Percentiles rank a stretch among this genome's conserved stretches.
Conservation (phyloP, 2,797 vertebrate species). For the Phylloscopus collybita region DNA sequence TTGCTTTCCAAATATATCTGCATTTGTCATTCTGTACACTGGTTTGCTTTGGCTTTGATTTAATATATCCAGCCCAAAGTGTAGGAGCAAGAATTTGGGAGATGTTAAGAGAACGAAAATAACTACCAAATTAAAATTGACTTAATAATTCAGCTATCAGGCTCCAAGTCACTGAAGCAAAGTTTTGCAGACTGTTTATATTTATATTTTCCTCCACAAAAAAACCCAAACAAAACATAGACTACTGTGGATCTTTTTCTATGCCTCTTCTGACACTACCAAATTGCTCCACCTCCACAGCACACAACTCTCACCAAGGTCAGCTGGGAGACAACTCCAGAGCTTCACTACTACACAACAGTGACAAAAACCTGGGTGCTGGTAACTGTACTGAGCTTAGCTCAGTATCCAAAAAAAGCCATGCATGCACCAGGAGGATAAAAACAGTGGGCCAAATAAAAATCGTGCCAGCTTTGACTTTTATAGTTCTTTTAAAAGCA, state of each 20-base stretch:
- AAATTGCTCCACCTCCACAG: background rate
- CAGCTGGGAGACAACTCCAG: background rate
- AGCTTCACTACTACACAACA: background rate
- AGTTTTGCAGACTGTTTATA: background rate
- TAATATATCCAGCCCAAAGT: background rate
- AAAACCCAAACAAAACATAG: background rate
- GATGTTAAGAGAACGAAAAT: background rate
- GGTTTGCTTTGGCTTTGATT: conserved; percentile 6
- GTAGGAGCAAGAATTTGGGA: background rate
- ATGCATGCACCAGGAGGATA: background rate
- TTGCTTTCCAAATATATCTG: conserved; percentile 6
- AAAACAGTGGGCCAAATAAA: background rate
- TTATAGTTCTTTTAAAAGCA: background rate
- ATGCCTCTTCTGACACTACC: background rate
- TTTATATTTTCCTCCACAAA: background rate
- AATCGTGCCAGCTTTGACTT: background rate
- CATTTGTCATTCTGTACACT: background rate
- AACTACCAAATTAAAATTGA: background rate
- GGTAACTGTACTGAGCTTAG: background rate
- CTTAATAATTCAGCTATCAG: background rate
- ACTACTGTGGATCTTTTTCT: fast-evolving
- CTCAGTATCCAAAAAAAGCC: background rate
- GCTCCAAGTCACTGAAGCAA: background rate
- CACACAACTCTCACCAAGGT: background rate
- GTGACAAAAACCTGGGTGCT: background rate